Evolutionary conservation across 2,888 invertebrate species (phyloP).

Genomic region (Synanthedon tipuliformis): DNA sequence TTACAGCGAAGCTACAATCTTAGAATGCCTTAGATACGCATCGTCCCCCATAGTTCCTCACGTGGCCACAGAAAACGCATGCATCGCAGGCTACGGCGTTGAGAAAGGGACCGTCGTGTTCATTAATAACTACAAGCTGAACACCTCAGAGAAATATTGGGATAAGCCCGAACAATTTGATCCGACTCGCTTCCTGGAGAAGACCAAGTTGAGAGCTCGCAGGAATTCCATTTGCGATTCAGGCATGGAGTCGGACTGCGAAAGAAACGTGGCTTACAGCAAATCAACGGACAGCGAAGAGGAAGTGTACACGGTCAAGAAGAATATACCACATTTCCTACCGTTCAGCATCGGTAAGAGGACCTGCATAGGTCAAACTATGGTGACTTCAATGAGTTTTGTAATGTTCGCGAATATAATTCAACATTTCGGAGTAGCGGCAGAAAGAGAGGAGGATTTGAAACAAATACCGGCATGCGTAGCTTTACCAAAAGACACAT

Average conservation of each 20-base stretch:
- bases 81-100: conserved; percentile 78
- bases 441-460: conserved; percentile 61
- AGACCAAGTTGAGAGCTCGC: conserved; percentile 34
- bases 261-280: conserved; percentile 27
- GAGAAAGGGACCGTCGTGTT: conserved; percentile 84
- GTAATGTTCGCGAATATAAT: conserved; percentile 79
- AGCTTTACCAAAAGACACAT: conserved; percentile 80
- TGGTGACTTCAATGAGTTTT: conserved; percentile 82
- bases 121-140: conserved; percentile 86
- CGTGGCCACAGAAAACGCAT: conserved; percentile 82
- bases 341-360: conserved; percentile 89
- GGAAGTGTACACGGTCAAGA: conserved; percentile 51
- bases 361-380: conserved; percentile 86
- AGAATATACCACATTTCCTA: conserved; percentile 78
- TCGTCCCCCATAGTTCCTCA: conserved; percentile 93
- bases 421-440: conserved; percentile 76
- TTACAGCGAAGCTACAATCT: conserved; percentile 84
- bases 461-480: conserved; percentile 76
- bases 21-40: conserved; percentile 82
- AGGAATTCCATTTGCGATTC: conserved; percentile 67
- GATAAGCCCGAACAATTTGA: conserved; percentile 76
- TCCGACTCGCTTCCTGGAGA: conserved; percentile 79
- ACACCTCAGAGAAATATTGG: conserved; percentile 81
- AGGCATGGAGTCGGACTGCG: conserved; percentile 66
- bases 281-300: conserved; percentile 33